Evolutionary conservation across 2,888 invertebrate genomes (phyloP), one percentile per base, ranked within the genome.

Genomic region (Adela reaumurella): DNA sequence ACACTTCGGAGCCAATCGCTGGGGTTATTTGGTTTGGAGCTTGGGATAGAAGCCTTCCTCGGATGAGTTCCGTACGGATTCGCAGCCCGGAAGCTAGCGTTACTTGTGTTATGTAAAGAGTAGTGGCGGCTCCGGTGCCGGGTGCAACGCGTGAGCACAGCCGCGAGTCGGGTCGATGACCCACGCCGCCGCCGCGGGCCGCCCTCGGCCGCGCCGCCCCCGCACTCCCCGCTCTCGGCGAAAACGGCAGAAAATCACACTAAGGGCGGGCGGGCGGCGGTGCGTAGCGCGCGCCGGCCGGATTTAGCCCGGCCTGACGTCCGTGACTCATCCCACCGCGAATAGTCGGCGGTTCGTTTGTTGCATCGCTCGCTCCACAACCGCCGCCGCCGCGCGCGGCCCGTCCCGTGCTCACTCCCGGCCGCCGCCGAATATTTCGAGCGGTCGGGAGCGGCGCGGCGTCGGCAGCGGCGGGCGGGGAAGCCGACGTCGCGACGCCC

Each of bases 301-400:
- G 76, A 70, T 78, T 71, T 78, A 78, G 78, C 78, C 69, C 72
- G 68, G 71, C 63, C 72, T 72, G 69, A 69, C 70, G 72, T 60
- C 62, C 68, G 67, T 80, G 78, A 78, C 68, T 78, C 77, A 78
- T 68, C 69, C 63, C 65, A 62, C 71, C 70, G 67, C 68, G 74
- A 77, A 78, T 77, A 77, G 74, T 17, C 66, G 68, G 59, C 67
- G 68, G 67, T 76, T 74, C 74, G 74, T 76, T 73, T 72, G 74
- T 74, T 76, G 74, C 74, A 74, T 68, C 72, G 72, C 65, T 43
- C 67, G n/a, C 68, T 72, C 70, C 68, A 70, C 68, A 68, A 70
- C 70, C 71, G 67, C n/a, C 45, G 17, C 17, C 19, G 17, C 19
- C 19, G 17, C 17, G 17, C 4, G 8, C 43, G 43, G 4, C 18